phyloP scores from a whole-genome alignment of 23 tunicate genomes.

The Pegea sp. region DNA sequence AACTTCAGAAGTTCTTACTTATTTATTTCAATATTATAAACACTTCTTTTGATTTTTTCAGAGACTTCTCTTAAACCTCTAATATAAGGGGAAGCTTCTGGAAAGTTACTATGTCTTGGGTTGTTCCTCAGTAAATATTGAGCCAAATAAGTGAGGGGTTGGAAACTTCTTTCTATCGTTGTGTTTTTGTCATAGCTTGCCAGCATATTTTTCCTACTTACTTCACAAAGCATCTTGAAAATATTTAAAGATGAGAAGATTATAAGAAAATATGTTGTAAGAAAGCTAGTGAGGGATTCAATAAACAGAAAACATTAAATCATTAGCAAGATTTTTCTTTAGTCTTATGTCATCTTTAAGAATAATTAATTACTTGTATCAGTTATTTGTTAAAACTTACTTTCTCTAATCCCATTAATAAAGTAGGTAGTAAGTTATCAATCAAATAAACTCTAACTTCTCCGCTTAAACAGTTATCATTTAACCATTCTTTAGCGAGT shows the following conservation, averaged over 20 bases:
- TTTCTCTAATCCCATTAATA: conserved; percentile 64
- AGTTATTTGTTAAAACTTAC: conserved; percentile 8
- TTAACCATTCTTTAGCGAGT: conserved; percentile 64
- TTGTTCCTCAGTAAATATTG: conserved; percentile 79
- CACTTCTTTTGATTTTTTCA: conserved; percentile 45
- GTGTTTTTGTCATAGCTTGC: conserved; percentile 4
- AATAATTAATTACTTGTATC: no score
- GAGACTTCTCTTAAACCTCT: conserved; percentile 51
- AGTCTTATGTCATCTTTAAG: no score
- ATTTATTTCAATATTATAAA: conserved; percentile 30
- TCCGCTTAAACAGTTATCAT: conserved; percentile 16
- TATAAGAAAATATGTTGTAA: background rate
- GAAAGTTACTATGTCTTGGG: conserved; percentile 37
- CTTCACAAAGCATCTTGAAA: conserved; percentile 48
- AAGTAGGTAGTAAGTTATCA: conserved; percentile 50
- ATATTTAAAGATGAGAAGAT: no score
- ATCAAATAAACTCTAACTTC: conserved; percentile 47
- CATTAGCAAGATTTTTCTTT: no score
- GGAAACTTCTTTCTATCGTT: conserved; percentile 12
- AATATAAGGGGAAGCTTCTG: conserved; percentile 55
- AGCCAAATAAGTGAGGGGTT: conserved; percentile 53
- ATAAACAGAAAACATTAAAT: background rate
- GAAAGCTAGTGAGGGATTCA: background rate
- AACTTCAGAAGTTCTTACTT: conserved; percentile 10
- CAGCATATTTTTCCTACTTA: conserved; percentile 35